phyloP scores from a whole-genome alignment of 2,113 vertebrate species.

The Neotragus pygmaeus region DNA sequence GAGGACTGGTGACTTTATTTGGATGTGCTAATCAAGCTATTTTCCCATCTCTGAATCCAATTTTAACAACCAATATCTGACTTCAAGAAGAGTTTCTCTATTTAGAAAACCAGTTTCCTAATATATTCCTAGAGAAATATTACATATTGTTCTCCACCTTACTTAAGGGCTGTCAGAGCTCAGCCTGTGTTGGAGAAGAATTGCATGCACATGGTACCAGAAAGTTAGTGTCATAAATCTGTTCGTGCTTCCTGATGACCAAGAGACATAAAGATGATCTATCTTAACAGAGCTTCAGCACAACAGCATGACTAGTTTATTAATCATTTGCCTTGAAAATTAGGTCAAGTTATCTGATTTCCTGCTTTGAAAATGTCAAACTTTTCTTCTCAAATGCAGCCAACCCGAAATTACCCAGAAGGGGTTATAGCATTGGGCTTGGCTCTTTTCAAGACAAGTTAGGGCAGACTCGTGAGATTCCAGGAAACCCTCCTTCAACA shows the following conservation, averaged over 20 bases:
- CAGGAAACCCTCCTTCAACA: not conserved
- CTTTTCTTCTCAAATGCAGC: not conserved
- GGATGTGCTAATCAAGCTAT: not conserved
- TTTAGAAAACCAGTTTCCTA: slow-evolving; percentile 49
- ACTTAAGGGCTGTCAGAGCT: slow-evolving; percentile 43
- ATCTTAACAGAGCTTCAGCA: not conserved
- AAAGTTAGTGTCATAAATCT: slow-evolving; percentile 52
- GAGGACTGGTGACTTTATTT: not conserved
- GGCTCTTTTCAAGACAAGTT: not conserved
- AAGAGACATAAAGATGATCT: slow-evolving; percentile 32
- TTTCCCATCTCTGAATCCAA: not conserved
- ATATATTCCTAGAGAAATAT: slow-evolving; percentile 63
- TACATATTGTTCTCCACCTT: slow-evolving; percentile 17
- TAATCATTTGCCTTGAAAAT: slow-evolving; percentile 3
- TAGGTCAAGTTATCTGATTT: not conserved
- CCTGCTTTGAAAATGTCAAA: not conserved
- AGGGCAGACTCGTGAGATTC: not conserved
- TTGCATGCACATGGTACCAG: slow-evolving; percentile 36
- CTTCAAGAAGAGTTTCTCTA: slow-evolving; percentile 52
- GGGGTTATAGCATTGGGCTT: not conserved
- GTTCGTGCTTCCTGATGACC: not conserved
- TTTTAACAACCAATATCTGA: slow-evolving; percentile 34
- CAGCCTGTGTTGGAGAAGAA: slow-evolving; percentile 20
- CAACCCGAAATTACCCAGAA: not conserved
- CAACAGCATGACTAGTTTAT: not conserved